These are phyloP conservation scores for Chloropsis hardwickii DNA, from an alignment of 2,113 vertebrate genomes.

Conservation along the genomic window DNA sequence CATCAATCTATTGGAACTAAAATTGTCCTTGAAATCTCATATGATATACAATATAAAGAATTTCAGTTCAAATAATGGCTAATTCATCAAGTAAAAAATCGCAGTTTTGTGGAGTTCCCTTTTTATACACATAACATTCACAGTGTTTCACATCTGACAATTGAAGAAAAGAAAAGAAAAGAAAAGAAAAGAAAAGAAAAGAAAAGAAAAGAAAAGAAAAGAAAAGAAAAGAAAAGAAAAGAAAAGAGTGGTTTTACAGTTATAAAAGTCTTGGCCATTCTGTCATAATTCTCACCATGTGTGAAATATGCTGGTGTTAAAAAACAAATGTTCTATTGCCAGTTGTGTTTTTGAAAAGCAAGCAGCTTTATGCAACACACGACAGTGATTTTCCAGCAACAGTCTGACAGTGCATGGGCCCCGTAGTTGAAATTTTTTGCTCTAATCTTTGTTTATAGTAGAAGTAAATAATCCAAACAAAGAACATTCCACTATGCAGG, in stretches of 20 bases:
- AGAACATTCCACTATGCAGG: slow-evolving; percentile 73
- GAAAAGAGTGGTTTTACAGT: not conserved
- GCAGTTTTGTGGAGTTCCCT: not conserved
- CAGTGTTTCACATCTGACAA: not conserved
- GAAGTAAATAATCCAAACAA: slow-evolving; percentile 84
- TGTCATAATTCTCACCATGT: not conserved
- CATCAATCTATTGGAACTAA: not conserved
- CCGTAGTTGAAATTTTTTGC: slow-evolving; percentile 74
- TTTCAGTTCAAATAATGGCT: not conserved
- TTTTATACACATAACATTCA: not conserved
- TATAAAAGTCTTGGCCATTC: not conserved
- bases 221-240: no score
- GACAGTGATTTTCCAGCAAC: slow-evolving; percentile 76
- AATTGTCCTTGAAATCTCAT: not conserved
- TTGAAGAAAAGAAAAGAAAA: not conserved
- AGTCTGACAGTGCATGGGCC: slow-evolving; percentile 69
- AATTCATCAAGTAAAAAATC: not conserved
- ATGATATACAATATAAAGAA: not conserved
- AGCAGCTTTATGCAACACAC: slow-evolving; percentile 48
- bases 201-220: no score
- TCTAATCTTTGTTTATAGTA: slow-evolving; percentile 91
- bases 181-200: no score
- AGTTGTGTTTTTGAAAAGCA: not conserved
- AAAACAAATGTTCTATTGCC: not conserved
- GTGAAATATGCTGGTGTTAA: not conserved